Base-by-base conservation (phyloP, 2,113 vertebrate genomes). In the Zosterops hypoxanthus region DNA sequence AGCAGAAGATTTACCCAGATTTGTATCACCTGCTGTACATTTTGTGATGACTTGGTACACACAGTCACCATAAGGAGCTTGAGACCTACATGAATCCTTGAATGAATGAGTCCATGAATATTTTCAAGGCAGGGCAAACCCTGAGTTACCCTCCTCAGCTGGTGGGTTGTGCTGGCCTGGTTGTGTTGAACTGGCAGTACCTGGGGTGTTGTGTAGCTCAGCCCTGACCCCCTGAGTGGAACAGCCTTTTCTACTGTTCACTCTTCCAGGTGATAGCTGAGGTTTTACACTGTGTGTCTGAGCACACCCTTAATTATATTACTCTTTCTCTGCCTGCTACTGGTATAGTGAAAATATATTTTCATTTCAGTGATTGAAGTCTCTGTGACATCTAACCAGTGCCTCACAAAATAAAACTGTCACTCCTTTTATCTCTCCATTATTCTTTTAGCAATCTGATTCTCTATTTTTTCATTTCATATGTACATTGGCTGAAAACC, bases 381-480 rank as follows among this genome's bases (percentile, higher is more conserved):
- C 47, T 78, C 55, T 66, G 36, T 93, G 94, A 81, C 82, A 90
- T 70, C 82, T 36, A 85, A 65, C 78, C 50, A 60, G 47, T 14
- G 65, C 80, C 50, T 82, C 87, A 31, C 73, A 73, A 82, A 84
- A 83, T 86, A 92, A 95, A 96, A 72, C 79, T 82, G 64, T 36
- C 2, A 0, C 60, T 81, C 33, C 77, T 70, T 92, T 97, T 96
- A 95, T 95, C 92, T 94, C 64, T 82, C 84, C 46, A 44, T 92
- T 92, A 79, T 90, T 92, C 64, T 83, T 93, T 89, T 56, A 92
- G 92, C 86, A 95, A 95, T 91, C 86, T 94, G 92, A 96, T 90
- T 90, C 60, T 83, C 53, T 75, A 17, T 94, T 94, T 96, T 96
- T 95, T 94, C 90, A 95, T 96, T 94, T 95, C 60, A 36, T 95